Base-by-base conservation (phyloP, 2,113 vertebrate species). In the Psophia crepitans region DNA sequence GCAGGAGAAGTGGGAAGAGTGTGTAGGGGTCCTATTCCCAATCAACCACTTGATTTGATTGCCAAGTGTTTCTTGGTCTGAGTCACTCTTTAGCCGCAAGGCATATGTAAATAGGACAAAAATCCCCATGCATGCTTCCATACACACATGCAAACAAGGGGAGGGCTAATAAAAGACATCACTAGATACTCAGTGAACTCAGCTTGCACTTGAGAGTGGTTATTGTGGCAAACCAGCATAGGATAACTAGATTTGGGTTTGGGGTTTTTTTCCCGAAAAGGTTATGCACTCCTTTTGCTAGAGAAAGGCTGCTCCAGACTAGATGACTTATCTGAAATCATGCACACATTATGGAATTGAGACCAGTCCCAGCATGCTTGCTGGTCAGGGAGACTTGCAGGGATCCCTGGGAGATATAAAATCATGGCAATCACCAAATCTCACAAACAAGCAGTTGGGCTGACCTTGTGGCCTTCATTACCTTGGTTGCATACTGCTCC, bases 71-170 rank as follows among this genome's bases (percentile, higher is more conserved):
- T 58, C 65, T 69, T 51, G 30, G 43, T 27, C 43, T 53, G 21
- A 64, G 12, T 75, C 18, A 39, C 12, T 30, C 22, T 70, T 80
- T 17, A 87, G 39, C 21, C n/a, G 18, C 21, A 35, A 65, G 28
- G 35, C 24, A 75, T 27, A n/a, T n/a, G n/a, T n/a, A 57, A 78
- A 33, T 12, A 30, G 14, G 12, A 49, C 41, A 16, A 22, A 81
- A 56, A 82, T 6, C 21, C 1, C 6, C 11, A 6, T 2, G 1
- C 0, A 5, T 60, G 23, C 28, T 61, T 8, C 10, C 58, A 48
- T 24, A 23, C 11, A 37, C 23, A 18, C 20, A 20, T 7, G 26
- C 11, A 80, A 70, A 69, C 27, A 37, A 69, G 19, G 19, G 28
- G 41, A 51, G 60, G 46, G 33, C 24, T 54, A 46, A 49, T 56